Evolutionary conservation across 2,113 vertebrate genomes (phyloP), one percentile per base, ranked within the genome.

Genomic region (Cottus gobio): DNA sequence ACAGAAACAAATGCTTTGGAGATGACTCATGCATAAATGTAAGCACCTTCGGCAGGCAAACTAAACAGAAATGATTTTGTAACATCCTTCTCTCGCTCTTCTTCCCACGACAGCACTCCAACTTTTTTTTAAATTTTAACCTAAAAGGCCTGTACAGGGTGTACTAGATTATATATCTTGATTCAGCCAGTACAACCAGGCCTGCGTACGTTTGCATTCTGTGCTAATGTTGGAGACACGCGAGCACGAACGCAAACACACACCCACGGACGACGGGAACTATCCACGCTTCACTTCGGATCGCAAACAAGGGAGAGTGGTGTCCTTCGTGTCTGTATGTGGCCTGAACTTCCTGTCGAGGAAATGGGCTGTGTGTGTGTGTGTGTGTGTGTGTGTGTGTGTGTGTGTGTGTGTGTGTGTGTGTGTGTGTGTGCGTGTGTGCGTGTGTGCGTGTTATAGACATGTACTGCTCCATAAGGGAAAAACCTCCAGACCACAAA

Each of bases 301-400:
- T 46, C 5, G 12, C 75, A 85, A 84, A 82, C 80, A 75, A 86
- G 84, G 71, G 76, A 86, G 36, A 82, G 64, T n/a, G 46, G 48
- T 56, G 61, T 83, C 84, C 65, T 86, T 60, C 22, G 30, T 61
- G 74, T 71, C 48, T 86, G 79, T 78, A 70, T 71, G 77, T 78
- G 69, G 57, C 39, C 75, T 84, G 36, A 75, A 85, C 86, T 85
- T 89, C 88, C 89, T 83, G 83, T 69, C 11, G 22, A 75, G 80
- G 74, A 89, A 86, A 87, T 83, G 57, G 69, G 12, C 42, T 60
- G n/a, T 62, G 65, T 46, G 22, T 82, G 39, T 67, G 48, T 76
- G 68, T 57, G 42, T 65, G 9, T 75, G 69, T n/a, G 36, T 42
- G 42, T 44, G 39, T 42, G 73, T 69, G 57, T 69, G 62, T n/a